Percentiles rank a stretch among this genome's conserved stretches.
These are phyloP conservation scores for Phycodurus eques DNA, from an alignment of 2,113 vertebrate species.

Conservation along the genomic window DNA sequence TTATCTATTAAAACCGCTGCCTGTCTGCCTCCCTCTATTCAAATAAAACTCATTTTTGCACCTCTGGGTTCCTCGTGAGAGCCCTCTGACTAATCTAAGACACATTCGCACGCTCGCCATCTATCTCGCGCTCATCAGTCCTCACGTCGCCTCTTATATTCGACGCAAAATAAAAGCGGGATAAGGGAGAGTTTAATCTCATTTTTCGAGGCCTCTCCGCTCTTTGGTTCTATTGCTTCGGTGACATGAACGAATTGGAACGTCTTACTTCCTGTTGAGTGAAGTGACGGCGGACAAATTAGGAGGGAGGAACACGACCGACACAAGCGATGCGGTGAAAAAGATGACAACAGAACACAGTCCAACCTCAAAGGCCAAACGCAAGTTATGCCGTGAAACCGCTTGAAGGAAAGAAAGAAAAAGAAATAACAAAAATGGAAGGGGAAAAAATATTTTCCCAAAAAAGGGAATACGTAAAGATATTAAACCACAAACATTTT, in stretches of 20 bases:
- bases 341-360: not conserved
- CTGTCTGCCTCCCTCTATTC: constrained; percentile 4
- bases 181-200: not conserved
- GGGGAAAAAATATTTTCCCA: no score
- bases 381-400: no score
- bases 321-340: not conserved
- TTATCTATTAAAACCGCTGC: constrained; percentile 34
- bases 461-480: no score
- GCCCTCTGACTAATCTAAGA: constrained; percentile 23
- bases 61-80: not conserved
- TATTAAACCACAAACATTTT: no score
- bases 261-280: not conserved
- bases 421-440: no score
- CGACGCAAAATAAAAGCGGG: constrained; percentile 13
- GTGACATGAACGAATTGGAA: not conserved
- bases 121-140: constrained; percentile 9
- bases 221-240: not conserved
- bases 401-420: no score
- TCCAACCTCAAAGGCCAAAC: not conserved
- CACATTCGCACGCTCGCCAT: constrained; percentile 16
- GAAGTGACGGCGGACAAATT: constrained; percentile 1
- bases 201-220: not conserved
- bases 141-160: constrained; percentile 3
- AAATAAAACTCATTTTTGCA: not conserved
- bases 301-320: not conserved